Evolutionary conservation across 2,113 vertebrate genomes (phyloP).

Genomic region (Apistogramma diplotaenia): DNA sequence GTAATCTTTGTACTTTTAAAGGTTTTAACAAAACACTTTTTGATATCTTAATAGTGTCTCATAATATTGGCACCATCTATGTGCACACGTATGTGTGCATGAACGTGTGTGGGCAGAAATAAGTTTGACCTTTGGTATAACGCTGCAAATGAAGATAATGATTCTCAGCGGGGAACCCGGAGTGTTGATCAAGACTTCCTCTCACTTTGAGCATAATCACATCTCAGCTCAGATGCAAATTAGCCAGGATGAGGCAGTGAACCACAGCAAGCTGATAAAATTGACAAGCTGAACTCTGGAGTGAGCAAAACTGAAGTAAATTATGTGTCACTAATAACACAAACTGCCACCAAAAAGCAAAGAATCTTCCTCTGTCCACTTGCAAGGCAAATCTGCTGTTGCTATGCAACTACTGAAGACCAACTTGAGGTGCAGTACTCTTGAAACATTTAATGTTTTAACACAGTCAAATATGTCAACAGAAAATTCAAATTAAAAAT

Average conservation of each 20-base stretch:
- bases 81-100: background rate
- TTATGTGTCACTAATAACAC: conserved; percentile 14
- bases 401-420: conserved; percentile 15
- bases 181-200: conserved; percentile 53
- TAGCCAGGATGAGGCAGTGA: conserved; percentile 48
- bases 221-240: conserved; percentile 50
- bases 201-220: conserved; percentile 59
- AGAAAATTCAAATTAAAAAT: background rate
- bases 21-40: background rate
- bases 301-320: conserved; percentile 28
- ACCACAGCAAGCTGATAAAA: conserved; percentile 51
- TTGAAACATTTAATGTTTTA: background rate
- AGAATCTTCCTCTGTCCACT: background rate
- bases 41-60: background rate
- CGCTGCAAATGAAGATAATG: conserved; percentile 52
- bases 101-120: conserved; percentile 2
- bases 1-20: too few species aligned
- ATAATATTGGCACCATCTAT: background rate
- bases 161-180: conserved; percentile 43
- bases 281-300: conserved; percentile 28
- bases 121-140: conserved; percentile 61
- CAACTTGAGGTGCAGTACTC: background rate
- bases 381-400: background rate
- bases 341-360: background rate
- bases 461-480: background rate